These are phyloP conservation scores for Carlito syrichta DNA, from an alignment of 2,113 vertebrate genomes.

Conservation along the genomic window DNA sequence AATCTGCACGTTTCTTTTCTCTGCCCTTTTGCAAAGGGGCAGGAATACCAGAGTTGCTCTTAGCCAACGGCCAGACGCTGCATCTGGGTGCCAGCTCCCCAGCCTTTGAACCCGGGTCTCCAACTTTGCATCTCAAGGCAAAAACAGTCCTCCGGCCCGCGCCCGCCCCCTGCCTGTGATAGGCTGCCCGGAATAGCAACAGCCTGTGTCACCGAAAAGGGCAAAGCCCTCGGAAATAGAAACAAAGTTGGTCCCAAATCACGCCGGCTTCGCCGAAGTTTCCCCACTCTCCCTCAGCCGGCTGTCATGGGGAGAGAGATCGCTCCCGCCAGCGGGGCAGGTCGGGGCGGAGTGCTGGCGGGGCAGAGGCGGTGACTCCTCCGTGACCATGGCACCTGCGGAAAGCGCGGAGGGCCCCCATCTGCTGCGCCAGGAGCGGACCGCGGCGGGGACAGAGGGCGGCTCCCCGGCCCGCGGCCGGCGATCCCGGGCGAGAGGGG, in stretches of 20 bases:
- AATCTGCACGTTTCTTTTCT: neutral
- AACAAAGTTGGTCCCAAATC: slow-evolving; percentile 84
- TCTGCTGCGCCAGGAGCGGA: slow-evolving; percentile 60
- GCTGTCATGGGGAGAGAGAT: slow-evolving; percentile 74
- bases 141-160: slow-evolving; percentile 1
- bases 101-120: slow-evolving; percentile 59
- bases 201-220: slow-evolving; percentile 84
- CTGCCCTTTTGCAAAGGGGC: neutral
- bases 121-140: neutral
- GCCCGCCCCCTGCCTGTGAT: slow-evolving; percentile 84
- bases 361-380: slow-evolving; percentile 32
- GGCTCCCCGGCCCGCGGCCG: slow-evolving; percentile 18
- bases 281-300: slow-evolving; percentile 48
- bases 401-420: slow-evolving; percentile 72
- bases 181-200: slow-evolving; percentile 86
- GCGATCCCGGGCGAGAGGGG: slow-evolving; percentile 75
- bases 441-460: slow-evolving; percentile 62
- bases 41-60: neutral
- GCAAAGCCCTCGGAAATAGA: slow-evolving; percentile 86
- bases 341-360: neutral
- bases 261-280: slow-evolving; percentile 76
- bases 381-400: slow-evolving; percentile 74
- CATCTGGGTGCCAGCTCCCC: neutral
- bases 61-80: neutral
- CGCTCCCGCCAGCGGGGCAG: neutral